A percentile compares a stretch with the other conserved stretches of the same genome.
phyloP scores from a whole-genome alignment of 2,113 vertebrate species.

The Vulpes lagopus region DNA sequence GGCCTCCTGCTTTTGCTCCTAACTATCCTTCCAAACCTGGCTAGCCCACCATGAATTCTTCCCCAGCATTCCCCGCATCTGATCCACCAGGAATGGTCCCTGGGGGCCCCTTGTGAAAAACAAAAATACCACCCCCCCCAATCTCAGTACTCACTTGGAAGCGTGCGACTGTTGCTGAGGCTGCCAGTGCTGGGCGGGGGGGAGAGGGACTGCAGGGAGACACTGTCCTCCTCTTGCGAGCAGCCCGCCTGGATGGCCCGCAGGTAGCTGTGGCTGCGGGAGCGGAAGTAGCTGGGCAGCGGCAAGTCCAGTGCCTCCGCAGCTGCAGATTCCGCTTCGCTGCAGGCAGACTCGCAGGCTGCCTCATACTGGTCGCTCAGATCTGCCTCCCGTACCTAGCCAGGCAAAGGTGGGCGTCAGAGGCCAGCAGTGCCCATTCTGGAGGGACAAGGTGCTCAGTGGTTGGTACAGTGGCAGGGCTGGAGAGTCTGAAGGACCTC shows the following conservation, averaged over 20 bases:
- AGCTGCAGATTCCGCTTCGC: conserved; percentile 93
- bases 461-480: not conserved
- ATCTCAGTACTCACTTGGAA: conserved; percentile 92
- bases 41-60: not conserved
- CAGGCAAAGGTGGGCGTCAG: conserved; percentile 70
- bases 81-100: not conserved
- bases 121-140: not conserved
- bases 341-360: conserved; percentile 94
- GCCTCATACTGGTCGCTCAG: conserved; percentile 94
- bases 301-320: conserved; percentile 94
- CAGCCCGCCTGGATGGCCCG: conserved; percentile 99
- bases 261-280: conserved; percentile 99
- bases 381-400: conserved; percentile 93
- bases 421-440: not conserved
- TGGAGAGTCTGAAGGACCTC: not conserved
- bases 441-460: not conserved
- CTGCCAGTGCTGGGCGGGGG: conserved; percentile 93
- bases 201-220: conserved; percentile 95
- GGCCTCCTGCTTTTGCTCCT: not conserved
- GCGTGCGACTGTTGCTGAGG: conserved; percentile 93
- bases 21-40: not conserved
- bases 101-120: not conserved
- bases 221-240: conserved; percentile 97
- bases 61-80: not conserved
- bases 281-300: conserved; percentile 97